Evolutionary conservation across 2,888 invertebrate species (phyloP), one percentile per base, ranked within the genome.

Genomic region (Pedicia rivosa): DNA sequence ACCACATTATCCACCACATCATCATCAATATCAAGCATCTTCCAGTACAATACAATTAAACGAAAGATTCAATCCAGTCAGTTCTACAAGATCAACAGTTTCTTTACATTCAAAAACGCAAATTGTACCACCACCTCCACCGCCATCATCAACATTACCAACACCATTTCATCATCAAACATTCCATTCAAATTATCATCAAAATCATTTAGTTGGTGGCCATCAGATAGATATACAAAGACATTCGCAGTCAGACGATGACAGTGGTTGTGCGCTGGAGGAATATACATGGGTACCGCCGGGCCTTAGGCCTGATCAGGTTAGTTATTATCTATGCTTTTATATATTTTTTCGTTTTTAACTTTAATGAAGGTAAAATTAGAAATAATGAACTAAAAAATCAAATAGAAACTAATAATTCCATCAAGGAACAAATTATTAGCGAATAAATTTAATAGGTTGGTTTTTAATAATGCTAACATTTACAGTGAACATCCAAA

Each of bases 261-360:
- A 97, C 64, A 91, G 90, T 40, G 97, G 97, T n/a, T 97, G 95
- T 59, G 94, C 94, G 15, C 66, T 97, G 44, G 97, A 97, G 57
- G 95, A 97, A 63, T 97, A 95, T 64, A 91, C 94, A 4, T 97
- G 95, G 97, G 88, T 95, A 42, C 97, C 97, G 36, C 88, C 90
- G 4, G 94, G 94, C 44, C 68, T 95, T 14, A 74, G 92, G 59
- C 92, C 95, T 3, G 94, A 95, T 66, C 92, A 94, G 79, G 95
- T 95, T 61, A 64, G 64, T 49, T 33, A 10, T 35, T 10, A 33
- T 24, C 13, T 28, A 22, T 22, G 9, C 22, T 16, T 26, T 25
- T 14, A 22, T 12, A n/a, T n/a, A n/a, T n/a, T n/a, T n/a, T n/a
- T n/a, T n/a, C n/a, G n/a, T 6, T 20, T 20, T 20, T 6, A 20